Percentiles rank a stretch among this genome's conserved stretches.
These are phyloP conservation scores for Chironomus tentans DNA, from an alignment of 2,888 invertebrate species.

Conservation along the genomic window DNA sequence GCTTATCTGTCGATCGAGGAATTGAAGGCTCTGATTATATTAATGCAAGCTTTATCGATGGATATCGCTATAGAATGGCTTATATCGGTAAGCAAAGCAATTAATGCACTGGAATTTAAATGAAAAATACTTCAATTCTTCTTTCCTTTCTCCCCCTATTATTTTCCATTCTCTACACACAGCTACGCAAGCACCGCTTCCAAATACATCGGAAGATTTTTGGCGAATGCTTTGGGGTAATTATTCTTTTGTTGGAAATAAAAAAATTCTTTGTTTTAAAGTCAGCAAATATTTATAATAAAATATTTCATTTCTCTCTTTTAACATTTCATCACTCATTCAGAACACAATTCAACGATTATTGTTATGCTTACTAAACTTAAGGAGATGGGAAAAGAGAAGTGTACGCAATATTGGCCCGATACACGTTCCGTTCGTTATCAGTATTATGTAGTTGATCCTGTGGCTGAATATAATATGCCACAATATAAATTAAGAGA, in stretches of 20 bases:
- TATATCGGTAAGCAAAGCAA: slow-evolving; percentile 53
- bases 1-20: slow-evolving; percentile 79
- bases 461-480: slow-evolving; percentile 99
- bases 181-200: slow-evolving; percentile 96
- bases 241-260: slow-evolving; percentile 37
- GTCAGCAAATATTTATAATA: not conserved
- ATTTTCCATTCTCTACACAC: not conserved
- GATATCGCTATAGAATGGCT: slow-evolving; percentile 83
- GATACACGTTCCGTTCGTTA: slow-evolving; percentile 94
- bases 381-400: slow-evolving; percentile 98
- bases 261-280: slow-evolving; percentile 25
- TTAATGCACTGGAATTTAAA: too few species aligned
- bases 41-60: slow-evolving; percentile 97
- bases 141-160: too few species aligned
- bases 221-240: slow-evolving; percentile 97
- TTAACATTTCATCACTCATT: not conserved
- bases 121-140: too few species aligned
- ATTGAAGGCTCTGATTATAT: slow-evolving; percentile 97
- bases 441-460: slow-evolving; percentile 97
- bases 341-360: slow-evolving; percentile 86
- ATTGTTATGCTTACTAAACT: slow-evolving; percentile 98
- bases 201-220: slow-evolving; percentile 95
- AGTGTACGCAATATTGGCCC: slow-evolving; percentile 99
- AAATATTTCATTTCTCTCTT: not conserved
- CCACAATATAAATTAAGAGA: slow-evolving; percentile 97